Evolutionary conservation across 2,113 vertebrate species (phyloP).

Genomic region (Myiagra hebetior): DNA sequence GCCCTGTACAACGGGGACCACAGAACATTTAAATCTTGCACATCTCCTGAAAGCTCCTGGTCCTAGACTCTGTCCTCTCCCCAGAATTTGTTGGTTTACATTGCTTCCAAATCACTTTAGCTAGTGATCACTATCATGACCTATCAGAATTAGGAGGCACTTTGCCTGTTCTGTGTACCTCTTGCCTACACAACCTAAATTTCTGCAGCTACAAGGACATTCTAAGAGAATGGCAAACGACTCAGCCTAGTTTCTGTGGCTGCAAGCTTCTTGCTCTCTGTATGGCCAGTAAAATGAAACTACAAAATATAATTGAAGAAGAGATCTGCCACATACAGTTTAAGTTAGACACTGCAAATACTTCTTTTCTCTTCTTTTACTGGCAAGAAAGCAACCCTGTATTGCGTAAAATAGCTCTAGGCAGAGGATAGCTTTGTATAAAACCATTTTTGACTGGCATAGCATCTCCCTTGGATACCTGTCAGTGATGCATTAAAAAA

Average conservation of each 20-base stretch:
- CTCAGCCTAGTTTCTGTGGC: background rate
- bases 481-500: background rate
- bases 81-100: background rate
- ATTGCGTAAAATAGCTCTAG: background rate
- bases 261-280: background rate
- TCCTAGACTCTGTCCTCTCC: background rate
- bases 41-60: background rate
- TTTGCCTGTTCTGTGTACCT: background rate
- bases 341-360: background rate
- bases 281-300: background rate
- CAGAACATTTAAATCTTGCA: background rate
- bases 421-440: background rate
- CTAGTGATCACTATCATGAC: background rate
- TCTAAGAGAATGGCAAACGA: background rate
- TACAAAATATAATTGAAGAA: background rate
- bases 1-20: background rate
- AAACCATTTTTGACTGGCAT: background rate
- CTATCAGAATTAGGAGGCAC: background rate
- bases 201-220: background rate
- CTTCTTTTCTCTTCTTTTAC: background rate
- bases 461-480: background rate
- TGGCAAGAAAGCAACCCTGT: background rate
- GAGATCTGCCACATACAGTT: background rate
- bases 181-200: background rate
- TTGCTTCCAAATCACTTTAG: background rate